These are phyloP conservation scores for Eilema depressum DNA, from an alignment of 2,888 invertebrate genomes.

Conservation along the genomic window DNA sequence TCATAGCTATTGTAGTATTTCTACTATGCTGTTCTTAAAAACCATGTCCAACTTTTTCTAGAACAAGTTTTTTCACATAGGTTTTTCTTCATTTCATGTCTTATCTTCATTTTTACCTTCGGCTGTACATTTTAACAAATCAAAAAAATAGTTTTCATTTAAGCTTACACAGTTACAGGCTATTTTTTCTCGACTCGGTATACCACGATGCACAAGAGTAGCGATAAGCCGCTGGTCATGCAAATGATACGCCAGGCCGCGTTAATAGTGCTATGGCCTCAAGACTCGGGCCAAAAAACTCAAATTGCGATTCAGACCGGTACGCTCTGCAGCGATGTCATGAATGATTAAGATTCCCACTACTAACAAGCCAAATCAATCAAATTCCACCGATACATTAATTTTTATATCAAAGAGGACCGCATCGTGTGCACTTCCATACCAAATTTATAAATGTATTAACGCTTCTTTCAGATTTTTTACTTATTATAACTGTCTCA, in stretches of 20 bases:
- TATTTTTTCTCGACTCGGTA: background rate
- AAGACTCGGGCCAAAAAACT: slow-evolving; percentile 53
- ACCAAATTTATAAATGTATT: slow-evolving; percentile 20
- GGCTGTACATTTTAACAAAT: background rate
- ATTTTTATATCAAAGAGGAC: slow-evolving; percentile 51
- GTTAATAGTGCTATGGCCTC: slow-evolving; percentile 52
- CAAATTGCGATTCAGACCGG: slow-evolving; percentile 55
- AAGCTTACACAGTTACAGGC: background rate
- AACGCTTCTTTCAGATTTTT: slow-evolving; percentile 4
- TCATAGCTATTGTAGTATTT: background rate
- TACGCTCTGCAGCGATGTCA: slow-evolving; percentile 50
- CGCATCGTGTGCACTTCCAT: slow-evolving; percentile 20
- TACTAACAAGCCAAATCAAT: slow-evolving; percentile 57
- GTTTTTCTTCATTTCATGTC: background rate
- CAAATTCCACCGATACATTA: slow-evolving; percentile 52
- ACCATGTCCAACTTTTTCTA: background rate
- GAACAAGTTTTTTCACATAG: background rate
- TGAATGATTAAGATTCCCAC: slow-evolving; percentile 48
- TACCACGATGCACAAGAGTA: slow-evolving; percentile 30
- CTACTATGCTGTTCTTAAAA: background rate
- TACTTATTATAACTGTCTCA: slow-evolving; percentile 4
- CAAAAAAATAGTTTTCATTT: background rate
- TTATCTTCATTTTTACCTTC: background rate
- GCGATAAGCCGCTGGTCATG: slow-evolving; percentile 51
- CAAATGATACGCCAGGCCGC: slow-evolving; percentile 58